Evolutionary conservation across 2,113 vertebrate species (phyloP).

Genomic region (Gymnogyps californianus): DNA sequence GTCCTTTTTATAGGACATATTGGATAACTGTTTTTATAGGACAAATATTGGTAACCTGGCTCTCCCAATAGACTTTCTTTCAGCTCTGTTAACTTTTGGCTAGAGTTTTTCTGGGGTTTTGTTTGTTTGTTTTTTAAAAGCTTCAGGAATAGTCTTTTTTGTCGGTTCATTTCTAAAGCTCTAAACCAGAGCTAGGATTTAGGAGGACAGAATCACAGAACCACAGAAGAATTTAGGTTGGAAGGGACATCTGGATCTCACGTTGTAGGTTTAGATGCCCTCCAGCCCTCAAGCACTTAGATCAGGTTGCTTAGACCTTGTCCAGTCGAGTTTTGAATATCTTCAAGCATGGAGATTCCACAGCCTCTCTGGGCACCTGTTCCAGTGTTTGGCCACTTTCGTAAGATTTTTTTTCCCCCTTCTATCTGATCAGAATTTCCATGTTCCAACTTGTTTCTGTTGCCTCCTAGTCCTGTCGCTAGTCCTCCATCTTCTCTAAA

Average conservation of each 20-base stretch:
- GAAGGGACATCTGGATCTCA: neutral
- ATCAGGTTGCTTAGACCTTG: neutral
- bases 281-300: neutral
- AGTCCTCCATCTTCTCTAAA: neutral
- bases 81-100: neutral
- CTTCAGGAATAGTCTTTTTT: neutral
- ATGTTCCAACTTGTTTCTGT: neutral
- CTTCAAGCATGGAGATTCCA: neutral
- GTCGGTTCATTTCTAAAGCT: neutral
- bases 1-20: neutral
- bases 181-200: neutral
- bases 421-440: neutral
- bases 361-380: neutral
- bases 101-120: neutral
- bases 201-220: neutral
- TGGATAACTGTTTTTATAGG: neutral
- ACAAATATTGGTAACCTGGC: neutral
- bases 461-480: neutral
- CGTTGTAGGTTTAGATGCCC: neutral
- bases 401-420: neutral
- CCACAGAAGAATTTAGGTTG: neutral
- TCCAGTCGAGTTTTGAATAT: neutral
- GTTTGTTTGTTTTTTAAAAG: neutral
- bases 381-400: neutral
- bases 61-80: neutral